Percentiles rank a stretch among this genome's conserved stretches.
Evolutionary conservation across 2,888 invertebrate genomes (phyloP).

Genomic region (Rhabditophanes sp.): DNA sequence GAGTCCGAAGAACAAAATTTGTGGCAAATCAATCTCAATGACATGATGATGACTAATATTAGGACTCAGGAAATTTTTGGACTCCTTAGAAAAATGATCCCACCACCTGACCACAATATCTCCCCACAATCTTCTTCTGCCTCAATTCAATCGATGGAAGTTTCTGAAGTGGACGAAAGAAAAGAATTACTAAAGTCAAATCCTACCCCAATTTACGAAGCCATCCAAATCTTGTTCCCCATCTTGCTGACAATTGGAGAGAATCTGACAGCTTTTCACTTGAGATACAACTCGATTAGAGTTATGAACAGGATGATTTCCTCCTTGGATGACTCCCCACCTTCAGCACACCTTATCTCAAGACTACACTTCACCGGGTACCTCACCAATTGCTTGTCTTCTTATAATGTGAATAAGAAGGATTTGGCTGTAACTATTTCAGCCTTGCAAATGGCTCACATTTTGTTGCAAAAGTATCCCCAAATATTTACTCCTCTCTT

Average conservation of each 20-base stretch:
- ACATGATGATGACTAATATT: too few relatives aligned
- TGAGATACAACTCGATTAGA: constrained; percentile 84
- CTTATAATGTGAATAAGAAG: constrained; percentile 51
- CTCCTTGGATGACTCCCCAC: constrained; percentile 62
- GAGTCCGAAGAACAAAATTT: too few relatives aligned
- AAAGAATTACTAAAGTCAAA: constrained; percentile 59
- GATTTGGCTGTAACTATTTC: constrained; percentile 90
- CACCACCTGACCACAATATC: too few relatives aligned
- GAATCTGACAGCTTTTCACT: constrained; percentile 89
- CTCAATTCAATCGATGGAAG: too few relatives aligned
- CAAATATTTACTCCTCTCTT: constrained; percentile 87
- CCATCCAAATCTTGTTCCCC: constrained; percentile 66
- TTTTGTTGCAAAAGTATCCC: constrained; percentile 65
- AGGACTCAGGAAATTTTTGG: too few relatives aligned
- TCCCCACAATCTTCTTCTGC: too few relatives aligned
- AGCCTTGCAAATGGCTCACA: constrained; percentile 86
- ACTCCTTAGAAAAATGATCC: too few relatives aligned
- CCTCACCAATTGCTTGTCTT: too few relatives aligned
- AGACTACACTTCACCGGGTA: constrained; percentile 32
- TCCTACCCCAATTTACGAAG: constrained; percentile 53
- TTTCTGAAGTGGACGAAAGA: constrained; percentile 53
- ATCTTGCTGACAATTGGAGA: constrained; percentile 95
- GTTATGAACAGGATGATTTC: constrained; percentile 88
- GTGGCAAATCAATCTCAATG: too few relatives aligned
- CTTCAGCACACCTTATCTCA: constrained; percentile 57